These are phyloP conservation scores for Didymodactylos carnosus DNA, from an alignment of 2,888 invertebrate species.

Conservation along the genomic window DNA sequence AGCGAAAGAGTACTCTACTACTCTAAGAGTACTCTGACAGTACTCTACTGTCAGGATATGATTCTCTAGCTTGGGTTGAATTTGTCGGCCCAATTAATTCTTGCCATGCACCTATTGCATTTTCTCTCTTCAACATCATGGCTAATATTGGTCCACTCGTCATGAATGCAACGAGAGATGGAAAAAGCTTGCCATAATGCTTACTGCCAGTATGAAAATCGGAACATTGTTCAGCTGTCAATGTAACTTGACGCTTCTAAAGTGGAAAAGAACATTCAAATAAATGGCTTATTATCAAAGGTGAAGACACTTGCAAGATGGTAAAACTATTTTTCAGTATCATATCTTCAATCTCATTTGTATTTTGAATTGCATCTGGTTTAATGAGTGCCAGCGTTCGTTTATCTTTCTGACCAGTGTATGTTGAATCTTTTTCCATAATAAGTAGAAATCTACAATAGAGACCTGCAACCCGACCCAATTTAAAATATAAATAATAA, in stretches of 20 bases:
- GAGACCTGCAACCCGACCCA: too few relatives aligned
- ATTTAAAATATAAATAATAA: too few relatives aligned
- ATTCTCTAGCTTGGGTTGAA: slow-evolving; percentile 1
- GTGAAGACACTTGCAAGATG: slow-evolving; percentile 54
- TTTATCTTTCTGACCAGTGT: too few relatives aligned
- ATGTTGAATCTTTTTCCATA: too few relatives aligned
- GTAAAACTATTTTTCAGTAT: slow-evolving; percentile 52
- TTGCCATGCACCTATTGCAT: slow-evolving; percentile 8
- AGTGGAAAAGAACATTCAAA: not conserved
- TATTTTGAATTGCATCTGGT: slow-evolving; percentile 54
- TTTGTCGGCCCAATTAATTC: slow-evolving; percentile 12
- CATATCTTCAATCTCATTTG: slow-evolving; percentile 50
- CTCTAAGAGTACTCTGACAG: too few relatives aligned
- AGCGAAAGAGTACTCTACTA: too few relatives aligned
- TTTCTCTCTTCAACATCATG: slow-evolving; percentile 4
- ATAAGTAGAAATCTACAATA: too few relatives aligned
- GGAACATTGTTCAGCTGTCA: slow-evolving; percentile 65
- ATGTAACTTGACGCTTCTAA: slow-evolving; percentile 43
- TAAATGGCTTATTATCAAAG: too few relatives aligned
- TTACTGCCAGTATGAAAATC: slow-evolving; percentile 62
- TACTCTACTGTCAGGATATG: not conserved
- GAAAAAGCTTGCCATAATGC: slow-evolving; percentile 54
- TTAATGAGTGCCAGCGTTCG: slow-evolving; percentile 58
- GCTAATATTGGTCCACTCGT: slow-evolving; percentile 38
- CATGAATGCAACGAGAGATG: slow-evolving; percentile 57